Conservation (phyloP, 2,888 invertebrate species). For the Augochlorella aurata region DNA sequence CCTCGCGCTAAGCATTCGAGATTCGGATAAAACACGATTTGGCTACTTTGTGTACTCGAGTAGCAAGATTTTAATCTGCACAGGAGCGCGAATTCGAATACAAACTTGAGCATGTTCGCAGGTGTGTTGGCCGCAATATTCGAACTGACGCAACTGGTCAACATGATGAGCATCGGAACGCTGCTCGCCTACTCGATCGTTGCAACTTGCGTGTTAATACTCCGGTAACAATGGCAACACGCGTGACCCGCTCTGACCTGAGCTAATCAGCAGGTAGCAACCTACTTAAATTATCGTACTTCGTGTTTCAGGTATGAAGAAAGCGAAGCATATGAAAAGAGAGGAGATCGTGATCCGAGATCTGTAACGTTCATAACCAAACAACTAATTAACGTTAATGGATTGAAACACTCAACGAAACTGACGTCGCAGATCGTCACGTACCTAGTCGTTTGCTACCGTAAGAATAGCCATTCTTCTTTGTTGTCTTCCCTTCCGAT, state of each 20-base stretch:
- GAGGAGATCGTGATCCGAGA: constrained; percentile 74
- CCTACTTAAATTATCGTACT: background rate
- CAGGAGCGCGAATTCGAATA: background rate
- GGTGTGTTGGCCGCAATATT: constrained; percentile 92
- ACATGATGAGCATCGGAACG: constrained; percentile 96
- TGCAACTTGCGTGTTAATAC: constrained; percentile 91
- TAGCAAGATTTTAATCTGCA: too few species aligned
- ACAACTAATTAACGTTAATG: constrained; percentile 81
- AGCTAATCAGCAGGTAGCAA: background rate
- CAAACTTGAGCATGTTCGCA: constrained; percentile 75
- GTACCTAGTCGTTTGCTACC: constrained; percentile 80
- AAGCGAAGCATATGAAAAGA: constrained; percentile 79
- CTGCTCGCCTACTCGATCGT: constrained; percentile 94
- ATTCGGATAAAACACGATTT: too few species aligned
- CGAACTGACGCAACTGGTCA: constrained; percentile 91
- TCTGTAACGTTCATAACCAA: constrained; percentile 70
- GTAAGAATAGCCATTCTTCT: constrained; percentile 66
- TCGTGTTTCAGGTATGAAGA: constrained; percentile 79
- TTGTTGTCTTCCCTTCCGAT: background rate
- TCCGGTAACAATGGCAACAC: constrained; percentile 85
- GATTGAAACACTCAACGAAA: constrained; percentile 81
- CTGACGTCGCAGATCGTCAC: constrained; percentile 82
- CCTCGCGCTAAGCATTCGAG: too few species aligned
- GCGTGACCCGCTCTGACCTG: background rate
- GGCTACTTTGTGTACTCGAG: too few species aligned